Evolutionary conservation across 2,888 invertebrate species (phyloP).

Genomic region (Agrochola litura): DNA sequence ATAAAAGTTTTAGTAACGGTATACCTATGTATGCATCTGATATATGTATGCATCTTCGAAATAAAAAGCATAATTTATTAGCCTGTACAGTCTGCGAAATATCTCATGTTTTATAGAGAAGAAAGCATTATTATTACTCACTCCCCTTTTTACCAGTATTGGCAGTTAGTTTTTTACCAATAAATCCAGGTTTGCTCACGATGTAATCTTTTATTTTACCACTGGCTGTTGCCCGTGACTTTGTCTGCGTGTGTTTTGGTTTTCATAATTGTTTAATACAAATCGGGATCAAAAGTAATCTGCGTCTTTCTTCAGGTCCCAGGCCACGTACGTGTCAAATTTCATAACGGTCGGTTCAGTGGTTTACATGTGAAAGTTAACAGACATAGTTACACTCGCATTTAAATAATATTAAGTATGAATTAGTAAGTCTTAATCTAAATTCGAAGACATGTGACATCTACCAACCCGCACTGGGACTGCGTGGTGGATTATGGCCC

Average conservation of each 20-base stretch:
- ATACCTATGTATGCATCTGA: background rate
- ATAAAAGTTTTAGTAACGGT: too few relatives aligned
- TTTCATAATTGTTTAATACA: background rate
- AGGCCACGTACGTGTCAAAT: background rate
- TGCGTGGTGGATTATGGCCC: too few relatives aligned
- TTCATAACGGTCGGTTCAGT: background rate
- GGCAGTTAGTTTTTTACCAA: background rate
- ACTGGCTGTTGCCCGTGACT: too few relatives aligned
- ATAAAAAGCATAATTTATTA: background rate
- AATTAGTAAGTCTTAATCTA: background rate
- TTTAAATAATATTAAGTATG: background rate
- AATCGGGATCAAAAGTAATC: background rate
- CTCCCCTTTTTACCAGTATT: background rate
- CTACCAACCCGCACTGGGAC: too few relatives aligned
- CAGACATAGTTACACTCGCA: background rate
- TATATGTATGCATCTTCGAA: background rate
- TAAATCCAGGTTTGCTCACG: background rate
- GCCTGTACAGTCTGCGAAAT: background rate
- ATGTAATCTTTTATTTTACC: background rate
- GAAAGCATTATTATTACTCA: too few relatives aligned
- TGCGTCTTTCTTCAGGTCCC: background rate
- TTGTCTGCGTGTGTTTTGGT: background rate
- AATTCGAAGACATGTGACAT: too few relatives aligned
- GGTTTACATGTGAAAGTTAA: background rate
- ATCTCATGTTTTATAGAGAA: background rate